phyloP scores from a whole-genome alignment of 2,888 invertebrate species.

The Plebejus anna region DNA sequence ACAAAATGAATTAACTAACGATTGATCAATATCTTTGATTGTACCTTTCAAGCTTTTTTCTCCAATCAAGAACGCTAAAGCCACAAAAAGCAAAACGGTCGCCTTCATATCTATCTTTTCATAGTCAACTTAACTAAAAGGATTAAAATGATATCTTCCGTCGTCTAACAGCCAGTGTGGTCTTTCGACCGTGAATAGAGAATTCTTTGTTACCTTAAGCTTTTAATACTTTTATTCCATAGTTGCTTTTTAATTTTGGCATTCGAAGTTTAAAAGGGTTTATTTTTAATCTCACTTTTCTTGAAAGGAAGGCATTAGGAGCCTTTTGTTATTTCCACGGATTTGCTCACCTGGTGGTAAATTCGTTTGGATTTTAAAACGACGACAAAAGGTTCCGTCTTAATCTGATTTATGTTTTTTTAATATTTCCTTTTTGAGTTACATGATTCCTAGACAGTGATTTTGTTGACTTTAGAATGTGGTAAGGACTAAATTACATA shows the following conservation, averaged over 20 bases:
- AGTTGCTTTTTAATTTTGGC: conserved; percentile 75
- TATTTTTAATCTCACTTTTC: conserved; percentile 68
- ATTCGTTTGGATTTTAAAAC: conserved; percentile 50
- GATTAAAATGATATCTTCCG: conserved; percentile 80
- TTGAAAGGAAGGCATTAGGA: conserved; percentile 57
- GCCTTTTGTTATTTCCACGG: conserved; percentile 56
- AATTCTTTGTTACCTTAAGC: conserved; percentile 76
- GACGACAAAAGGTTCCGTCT: conserved; percentile 40
- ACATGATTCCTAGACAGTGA: background rate
- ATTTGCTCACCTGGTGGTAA: conserved; percentile 58
- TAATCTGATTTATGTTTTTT: conserved; percentile 34
- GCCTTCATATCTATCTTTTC: conserved; percentile 71
- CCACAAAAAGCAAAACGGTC: conserved; percentile 68
- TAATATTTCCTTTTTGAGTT: background rate
- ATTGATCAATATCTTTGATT: conserved; percentile 28
- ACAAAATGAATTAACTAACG: conserved; percentile 1
- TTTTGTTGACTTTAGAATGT: background rate
- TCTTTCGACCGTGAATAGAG: conserved; percentile 72
- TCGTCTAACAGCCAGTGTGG: conserved; percentile 75
- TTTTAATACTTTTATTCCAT: conserved; percentile 76
- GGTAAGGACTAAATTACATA: background rate
- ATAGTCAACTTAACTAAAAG: conserved; percentile 80
- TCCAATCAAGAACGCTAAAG: conserved; percentile 38
- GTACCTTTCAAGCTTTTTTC: conserved; percentile 31
- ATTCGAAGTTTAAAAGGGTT: conserved; percentile 68